Evolutionary conservation across 2,113 vertebrate genomes (phyloP).

Genomic region (Nerophis ophidion): DNA sequence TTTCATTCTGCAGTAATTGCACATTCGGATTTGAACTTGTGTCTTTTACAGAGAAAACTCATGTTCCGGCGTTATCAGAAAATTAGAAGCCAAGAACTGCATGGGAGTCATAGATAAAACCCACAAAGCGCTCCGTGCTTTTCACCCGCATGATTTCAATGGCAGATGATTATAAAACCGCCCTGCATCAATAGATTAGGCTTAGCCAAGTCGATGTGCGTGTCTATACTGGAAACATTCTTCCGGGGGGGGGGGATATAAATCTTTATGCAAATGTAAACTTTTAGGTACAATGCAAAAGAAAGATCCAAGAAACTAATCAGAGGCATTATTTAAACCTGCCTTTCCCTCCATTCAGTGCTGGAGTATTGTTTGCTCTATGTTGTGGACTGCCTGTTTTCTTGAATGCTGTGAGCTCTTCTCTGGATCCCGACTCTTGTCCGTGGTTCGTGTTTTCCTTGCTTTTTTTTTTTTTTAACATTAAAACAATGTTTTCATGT

Average conservation of each 20-base stretch:
- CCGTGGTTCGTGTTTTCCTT: too few relatives aligned
- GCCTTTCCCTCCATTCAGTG: too few relatives aligned
- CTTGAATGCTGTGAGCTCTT: too few relatives aligned
- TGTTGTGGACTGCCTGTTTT: too few relatives aligned
- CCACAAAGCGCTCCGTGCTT: constrained; percentile 53
- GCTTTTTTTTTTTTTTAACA: too few relatives aligned
- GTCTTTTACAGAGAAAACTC: constrained; percentile 57
- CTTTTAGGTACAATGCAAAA: too few relatives aligned
- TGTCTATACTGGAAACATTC: constrained; percentile 24
- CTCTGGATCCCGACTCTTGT: too few relatives aligned
- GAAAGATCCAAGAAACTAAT: too few relatives aligned
- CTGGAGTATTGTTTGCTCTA: too few relatives aligned
- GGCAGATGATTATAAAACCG: constrained; percentile 62
- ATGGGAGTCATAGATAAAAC: constrained; percentile 69
- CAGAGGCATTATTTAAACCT: too few relatives aligned
- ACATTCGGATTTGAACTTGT: constrained; percentile 62
- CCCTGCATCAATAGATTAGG: constrained; percentile 62
- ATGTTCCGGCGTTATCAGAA: constrained; percentile 72
- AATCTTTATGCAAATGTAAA: too few relatives aligned
- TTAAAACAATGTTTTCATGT: too few relatives aligned
- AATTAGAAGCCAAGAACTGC: constrained; percentile 71
- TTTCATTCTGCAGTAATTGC: constrained; percentile 63
- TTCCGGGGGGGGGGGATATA: constrained; percentile 1
- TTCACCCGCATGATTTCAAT: constrained; percentile 58
- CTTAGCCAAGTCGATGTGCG: constrained; percentile 43